These are phyloP conservation scores for Metallyticus violacea DNA, from an alignment of 2,888 invertebrate genomes.

Conservation along the genomic window DNA sequence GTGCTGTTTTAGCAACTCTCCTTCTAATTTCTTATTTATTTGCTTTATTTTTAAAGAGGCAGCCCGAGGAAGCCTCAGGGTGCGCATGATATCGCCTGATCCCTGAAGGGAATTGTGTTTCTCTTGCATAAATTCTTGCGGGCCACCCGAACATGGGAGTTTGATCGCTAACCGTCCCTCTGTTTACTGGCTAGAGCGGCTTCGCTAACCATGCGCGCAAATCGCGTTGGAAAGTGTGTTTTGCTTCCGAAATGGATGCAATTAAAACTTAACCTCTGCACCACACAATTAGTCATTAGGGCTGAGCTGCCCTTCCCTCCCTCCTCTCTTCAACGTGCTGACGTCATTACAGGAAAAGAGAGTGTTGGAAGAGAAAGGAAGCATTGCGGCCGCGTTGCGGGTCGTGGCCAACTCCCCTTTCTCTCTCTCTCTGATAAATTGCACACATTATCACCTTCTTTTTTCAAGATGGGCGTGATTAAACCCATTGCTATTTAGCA, in stretches of 20 bases:
- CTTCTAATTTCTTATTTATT: too few relatives aligned
- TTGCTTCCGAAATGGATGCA: neutral
- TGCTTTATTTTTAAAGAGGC: too few relatives aligned
- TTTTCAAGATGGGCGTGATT: neutral
- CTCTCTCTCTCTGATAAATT: neutral
- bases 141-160: neutral
- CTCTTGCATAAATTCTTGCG: neutral
- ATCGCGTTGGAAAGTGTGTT: neutral
- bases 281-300: neutral
- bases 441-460: neutral
- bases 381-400: neutral
- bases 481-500: neutral
- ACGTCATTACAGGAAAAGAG: neutral
- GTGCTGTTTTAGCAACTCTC: too few relatives aligned
- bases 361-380: neutral
- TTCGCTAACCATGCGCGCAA: neutral
- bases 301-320: neutral
- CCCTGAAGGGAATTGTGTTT: too few relatives aligned
- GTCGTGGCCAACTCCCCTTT: neutral
- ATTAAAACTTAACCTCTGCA: neutral
- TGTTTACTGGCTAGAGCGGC: too few relatives aligned
- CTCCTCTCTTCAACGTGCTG: neutral
- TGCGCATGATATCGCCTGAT: neutral
- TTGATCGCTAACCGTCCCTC: neutral
- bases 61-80: neutral